These are phyloP conservation scores for Rhodinocichla rosea DNA, from an alignment of 2,113 vertebrate genomes.

Conservation along the genomic window DNA sequence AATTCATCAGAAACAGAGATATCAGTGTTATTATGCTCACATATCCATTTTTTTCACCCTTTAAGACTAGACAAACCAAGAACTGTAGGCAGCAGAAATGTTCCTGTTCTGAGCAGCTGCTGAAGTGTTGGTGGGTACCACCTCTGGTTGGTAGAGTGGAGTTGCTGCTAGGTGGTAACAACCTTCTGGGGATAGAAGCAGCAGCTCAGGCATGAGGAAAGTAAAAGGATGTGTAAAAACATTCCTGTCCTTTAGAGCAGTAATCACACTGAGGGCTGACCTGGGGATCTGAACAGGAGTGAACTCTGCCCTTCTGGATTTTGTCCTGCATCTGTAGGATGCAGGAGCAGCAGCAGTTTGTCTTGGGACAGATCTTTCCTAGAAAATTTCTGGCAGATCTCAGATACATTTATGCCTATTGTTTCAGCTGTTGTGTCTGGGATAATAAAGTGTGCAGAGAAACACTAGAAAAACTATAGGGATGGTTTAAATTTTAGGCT, in stretches of 20 bases:
- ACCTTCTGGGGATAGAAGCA: neutral
- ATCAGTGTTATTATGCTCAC: accelerated
- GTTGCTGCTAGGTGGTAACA: neutral
- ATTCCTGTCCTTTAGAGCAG: neutral
- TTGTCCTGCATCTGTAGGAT: neutral
- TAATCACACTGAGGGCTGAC: neutral
- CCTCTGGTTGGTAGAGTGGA: neutral
- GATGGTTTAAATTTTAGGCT: neutral
- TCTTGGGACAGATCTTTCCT: neutral
- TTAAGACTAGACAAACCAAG: neutral
- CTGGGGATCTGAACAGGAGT: neutral
- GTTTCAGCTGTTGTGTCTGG: neutral
- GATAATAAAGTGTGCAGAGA: neutral
- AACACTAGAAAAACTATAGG: neutral
- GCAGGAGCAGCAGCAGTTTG: neutral
- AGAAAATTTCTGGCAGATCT: neutral
- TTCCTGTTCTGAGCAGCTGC: neutral
- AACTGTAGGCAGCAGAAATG: neutral
- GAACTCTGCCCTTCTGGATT: neutral
- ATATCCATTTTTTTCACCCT: neutral
- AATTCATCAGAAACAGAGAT: neutral
- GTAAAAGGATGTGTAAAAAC: neutral
- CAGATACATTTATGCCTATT: neutral
- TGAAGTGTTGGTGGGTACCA: neutral
- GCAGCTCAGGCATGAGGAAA: neutral